phyloP scores from a whole-genome alignment of 1,140 invertebrate genomes.

The Popillia japonica region DNA sequence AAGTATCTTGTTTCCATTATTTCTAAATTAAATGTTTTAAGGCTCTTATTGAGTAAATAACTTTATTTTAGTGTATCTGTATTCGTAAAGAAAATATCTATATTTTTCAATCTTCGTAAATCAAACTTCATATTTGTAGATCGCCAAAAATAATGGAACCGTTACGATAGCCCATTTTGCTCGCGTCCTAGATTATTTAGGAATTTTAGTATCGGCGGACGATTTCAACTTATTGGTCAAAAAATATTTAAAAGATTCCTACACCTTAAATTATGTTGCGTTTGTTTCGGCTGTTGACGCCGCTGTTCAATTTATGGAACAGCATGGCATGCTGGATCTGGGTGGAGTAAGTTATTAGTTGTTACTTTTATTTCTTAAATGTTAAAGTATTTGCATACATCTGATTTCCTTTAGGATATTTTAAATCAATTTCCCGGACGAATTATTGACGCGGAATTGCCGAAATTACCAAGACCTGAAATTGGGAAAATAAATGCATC shows the following conservation, averaged over 20 bases:
- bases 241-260: conserved; percentile 73
- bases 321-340: conserved; percentile 65
- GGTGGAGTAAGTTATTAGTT: conserved; percentile 61
- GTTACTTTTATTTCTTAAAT: background rate
- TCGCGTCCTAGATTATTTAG: conserved; percentile 72
- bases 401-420: conserved; percentile 59
- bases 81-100: too few species aligned
- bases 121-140: conserved; percentile 64
- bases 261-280: conserved; percentile 76
- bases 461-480: conserved; percentile 71
- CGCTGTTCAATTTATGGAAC: conserved; percentile 64
- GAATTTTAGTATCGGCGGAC: conserved; percentile 68
- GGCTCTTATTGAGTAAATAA: too few species aligned
- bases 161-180: conserved; percentile 76
- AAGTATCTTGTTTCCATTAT: conserved; percentile 17
- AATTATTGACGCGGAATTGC: conserved; percentile 70
- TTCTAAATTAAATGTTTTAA: background rate
- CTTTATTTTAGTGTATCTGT: too few species aligned
- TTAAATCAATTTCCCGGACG: conserved; percentile 67
- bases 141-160: conserved; percentile 73
- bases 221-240: conserved; percentile 75
- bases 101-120: too few species aligned
- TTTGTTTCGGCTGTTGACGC: conserved; percentile 69
- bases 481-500: conserved; percentile 64
- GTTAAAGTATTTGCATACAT: background rate